phyloP scores from a whole-genome alignment of 2,888 invertebrate genomes.

The Boloria selene region DNA sequence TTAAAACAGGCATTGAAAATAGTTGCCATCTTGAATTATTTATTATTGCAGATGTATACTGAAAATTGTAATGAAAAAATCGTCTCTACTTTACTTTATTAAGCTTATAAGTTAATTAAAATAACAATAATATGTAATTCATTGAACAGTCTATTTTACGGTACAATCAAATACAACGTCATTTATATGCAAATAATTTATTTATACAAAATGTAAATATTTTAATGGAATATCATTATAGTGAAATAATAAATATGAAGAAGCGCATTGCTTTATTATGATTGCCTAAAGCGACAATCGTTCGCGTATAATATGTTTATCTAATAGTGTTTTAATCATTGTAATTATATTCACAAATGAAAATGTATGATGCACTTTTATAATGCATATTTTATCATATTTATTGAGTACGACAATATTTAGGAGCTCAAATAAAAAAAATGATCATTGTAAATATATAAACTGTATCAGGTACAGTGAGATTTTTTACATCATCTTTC shows the following conservation, averaged over 20 bases:
- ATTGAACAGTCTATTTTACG: not conserved
- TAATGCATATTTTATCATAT: not conserved
- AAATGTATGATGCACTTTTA: not conserved
- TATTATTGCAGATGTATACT: not conserved
- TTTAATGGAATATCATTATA: constrained; percentile 10
- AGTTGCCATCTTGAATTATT: not conserved
- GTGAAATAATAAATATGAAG: not conserved
- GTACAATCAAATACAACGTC: not conserved
- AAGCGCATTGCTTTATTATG: constrained; percentile 1
- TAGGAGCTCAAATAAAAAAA: no score
- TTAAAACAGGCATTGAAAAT: not conserved
- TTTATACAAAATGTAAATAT: constrained; percentile 17
- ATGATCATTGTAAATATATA: no score
- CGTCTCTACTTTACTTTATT: not conserved
- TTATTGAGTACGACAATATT: no score
- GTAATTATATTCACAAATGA: not conserved
- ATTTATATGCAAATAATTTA: constrained; percentile 18
- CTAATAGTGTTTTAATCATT: constrained; percentile 9
- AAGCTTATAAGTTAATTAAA: not conserved
- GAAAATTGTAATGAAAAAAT: not conserved
- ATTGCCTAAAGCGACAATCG: constrained; percentile 22
- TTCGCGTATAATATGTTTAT: constrained; percentile 17
- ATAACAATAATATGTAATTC: not conserved
- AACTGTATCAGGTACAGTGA: no score
- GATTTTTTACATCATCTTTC: no score